Percentiles rank a stretch among this genome's conserved stretches.
Evolutionary conservation across 2,797 vertebrate species (phyloP).

Genomic region (Gadopsis bispinosus): DNA sequence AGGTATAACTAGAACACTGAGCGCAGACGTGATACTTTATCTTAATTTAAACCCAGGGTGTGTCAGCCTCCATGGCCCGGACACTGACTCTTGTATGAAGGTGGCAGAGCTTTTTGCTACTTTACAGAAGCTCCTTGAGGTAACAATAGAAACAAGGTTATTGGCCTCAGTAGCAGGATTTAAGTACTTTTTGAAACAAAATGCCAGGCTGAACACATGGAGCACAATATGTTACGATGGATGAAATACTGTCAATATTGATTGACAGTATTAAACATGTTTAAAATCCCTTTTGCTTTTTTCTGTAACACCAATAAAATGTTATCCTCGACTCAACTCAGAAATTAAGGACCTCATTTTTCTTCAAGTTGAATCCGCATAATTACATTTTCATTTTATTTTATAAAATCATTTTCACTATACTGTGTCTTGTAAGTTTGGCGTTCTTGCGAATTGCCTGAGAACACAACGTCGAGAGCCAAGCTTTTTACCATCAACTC

Average conservation of each 20-base stretch:
- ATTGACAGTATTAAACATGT: constrained; percentile 20
- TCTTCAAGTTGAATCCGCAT: neutral
- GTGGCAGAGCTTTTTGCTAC: constrained; percentile 57
- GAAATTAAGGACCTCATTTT: neutral
- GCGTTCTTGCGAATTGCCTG: neutral
- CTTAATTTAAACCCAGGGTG: constrained; percentile 79
- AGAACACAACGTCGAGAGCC: neutral
- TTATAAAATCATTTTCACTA: neutral
- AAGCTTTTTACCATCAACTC: neutral
- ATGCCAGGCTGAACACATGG: neutral
- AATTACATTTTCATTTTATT: neutral
- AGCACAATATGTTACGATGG: constrained; percentile 1
- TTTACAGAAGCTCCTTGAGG: constrained; percentile 54
- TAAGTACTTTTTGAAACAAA: constrained; percentile 8
- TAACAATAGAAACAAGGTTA: constrained; percentile 61
- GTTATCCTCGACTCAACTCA: neutral
- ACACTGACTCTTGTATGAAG: constrained; percentile 61
- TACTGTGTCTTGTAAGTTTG: neutral
- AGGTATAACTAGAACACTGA: constrained; percentile 78
- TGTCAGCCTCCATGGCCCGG: constrained; percentile 44
- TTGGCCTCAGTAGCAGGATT: constrained; percentile 13
- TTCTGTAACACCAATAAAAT: neutral
- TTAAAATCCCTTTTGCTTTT: too few relatives aligned
- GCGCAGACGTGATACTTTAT: constrained; percentile 75
- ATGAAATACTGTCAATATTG: constrained; percentile 5